Conservation (phyloP, 2,888 invertebrate species). For the Lasioglossum morio region DNA sequence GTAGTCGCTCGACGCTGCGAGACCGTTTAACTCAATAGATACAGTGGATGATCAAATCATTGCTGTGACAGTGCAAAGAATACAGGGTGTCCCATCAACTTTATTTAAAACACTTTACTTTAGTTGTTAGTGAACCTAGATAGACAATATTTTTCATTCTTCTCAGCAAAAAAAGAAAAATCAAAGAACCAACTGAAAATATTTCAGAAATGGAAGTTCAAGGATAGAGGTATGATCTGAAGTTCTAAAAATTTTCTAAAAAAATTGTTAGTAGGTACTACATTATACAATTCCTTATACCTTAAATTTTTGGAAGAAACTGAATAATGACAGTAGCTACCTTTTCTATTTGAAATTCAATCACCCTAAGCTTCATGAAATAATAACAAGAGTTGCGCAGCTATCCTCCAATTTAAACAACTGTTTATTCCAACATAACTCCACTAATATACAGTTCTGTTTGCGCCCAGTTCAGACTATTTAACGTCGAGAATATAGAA, state of each 20-base stretch:
- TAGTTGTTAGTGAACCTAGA: neutral
- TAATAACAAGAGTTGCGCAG: neutral
- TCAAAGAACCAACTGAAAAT: neutral
- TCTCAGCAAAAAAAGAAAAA: neutral
- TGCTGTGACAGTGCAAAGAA: neutral
- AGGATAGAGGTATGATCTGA: neutral
- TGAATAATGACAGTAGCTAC: too few species aligned
- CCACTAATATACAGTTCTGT: neutral
- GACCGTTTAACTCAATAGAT: neutral
- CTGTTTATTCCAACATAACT: neutral
- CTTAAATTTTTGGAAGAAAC: too few species aligned
- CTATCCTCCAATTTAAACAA: neutral
- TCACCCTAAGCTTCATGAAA: neutral
- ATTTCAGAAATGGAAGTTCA: neutral
- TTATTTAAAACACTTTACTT: too few species aligned
- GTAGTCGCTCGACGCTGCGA: constrained; percentile 16
- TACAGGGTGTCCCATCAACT: neutral
- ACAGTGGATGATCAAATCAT: neutral
- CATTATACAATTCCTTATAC: too few species aligned
- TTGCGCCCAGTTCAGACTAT: neutral
- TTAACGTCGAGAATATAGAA: neutral
- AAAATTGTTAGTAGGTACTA: neutral
- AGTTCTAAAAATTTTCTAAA: neutral
- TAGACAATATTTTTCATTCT: neutral
- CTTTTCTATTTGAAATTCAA: neutral